Evolutionary conservation across 1,140 invertebrate species (phyloP), one percentile per base, ranked within the genome.

Genomic region (Drosophila pallidifrons): DNA sequence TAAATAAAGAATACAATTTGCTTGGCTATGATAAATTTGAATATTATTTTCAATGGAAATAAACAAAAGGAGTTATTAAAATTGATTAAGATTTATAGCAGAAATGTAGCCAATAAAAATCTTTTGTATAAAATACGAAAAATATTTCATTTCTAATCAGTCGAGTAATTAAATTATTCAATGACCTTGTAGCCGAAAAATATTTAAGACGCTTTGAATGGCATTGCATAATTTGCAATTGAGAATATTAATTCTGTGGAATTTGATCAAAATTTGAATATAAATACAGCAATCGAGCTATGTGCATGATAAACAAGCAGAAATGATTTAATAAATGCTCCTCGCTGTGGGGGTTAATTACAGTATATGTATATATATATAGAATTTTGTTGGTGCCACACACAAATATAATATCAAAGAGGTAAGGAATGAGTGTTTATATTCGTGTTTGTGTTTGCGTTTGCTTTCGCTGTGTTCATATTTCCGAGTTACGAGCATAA

Each of bases 401-500:
- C 28, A 32, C 7, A 7, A 52, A 25, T 52, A 38, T 38, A 5
- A 51, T n/a, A 51, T n/a, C 49, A 28, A 28, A 52, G 28, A 52
- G 25, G 2, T 15, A 13, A 16, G 35, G 32, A 7, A 43, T 13
- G 11, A 32, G 28, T 38, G 13, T 13, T 25, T 25, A 25, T 25
- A 25, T 25, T 25, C 20, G 6, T 38, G 35, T 38, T 8, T 38
- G 35, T 25, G 20, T 25, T n/a, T 10, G 54, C 41, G 30, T 55
- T 35, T 35, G 10, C 15, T 15, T 2, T 35, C 15, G 10, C 15
- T 15, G 1, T 38, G 32, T 16, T 57, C 15, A 35, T 41, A 16
- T 57, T 57, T 38, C 13, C 1, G 13, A 43, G 52, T 16, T 55
- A 38, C 20, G 38, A 55, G 55, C 15, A 38, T 38, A 55, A 55